Evolutionary conservation across 2,113 vertebrate genomes (phyloP).

Genomic region (Sinocyclocheilus rhinocerous): DNA sequence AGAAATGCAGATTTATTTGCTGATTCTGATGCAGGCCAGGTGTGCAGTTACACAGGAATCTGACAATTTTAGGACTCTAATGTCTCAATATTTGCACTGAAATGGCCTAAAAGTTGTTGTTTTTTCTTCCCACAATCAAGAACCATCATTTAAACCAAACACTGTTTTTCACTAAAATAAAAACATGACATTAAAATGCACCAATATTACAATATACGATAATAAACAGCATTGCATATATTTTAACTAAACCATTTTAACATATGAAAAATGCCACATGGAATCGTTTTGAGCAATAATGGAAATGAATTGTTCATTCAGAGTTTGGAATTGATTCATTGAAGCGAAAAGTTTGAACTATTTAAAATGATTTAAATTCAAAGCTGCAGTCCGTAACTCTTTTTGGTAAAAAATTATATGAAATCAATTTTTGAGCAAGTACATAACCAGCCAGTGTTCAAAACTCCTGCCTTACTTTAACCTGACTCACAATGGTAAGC

Average conservation of each 20-base stretch:
- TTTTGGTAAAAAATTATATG: too few species aligned
- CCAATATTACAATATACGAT: neutral
- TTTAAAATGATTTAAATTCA: neutral
- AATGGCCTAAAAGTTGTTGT: neutral
- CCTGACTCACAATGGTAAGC: too few species aligned
- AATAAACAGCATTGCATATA: neutral
- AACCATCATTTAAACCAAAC: neutral
- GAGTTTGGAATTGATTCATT: neutral
- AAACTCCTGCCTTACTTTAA: too few species aligned
- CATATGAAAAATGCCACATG: too few species aligned
- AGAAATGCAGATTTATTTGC: constrained; percentile 31
- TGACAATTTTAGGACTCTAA: neutral
- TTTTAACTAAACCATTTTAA: too few species aligned
- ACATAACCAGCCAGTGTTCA: too few species aligned
- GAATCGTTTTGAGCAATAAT: neutral
- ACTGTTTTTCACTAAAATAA: neutral
- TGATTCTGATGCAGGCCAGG: constrained; percentile 15
- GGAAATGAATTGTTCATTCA: neutral
- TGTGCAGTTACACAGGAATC: neutral
- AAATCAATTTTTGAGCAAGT: too few species aligned
- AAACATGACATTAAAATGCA: neutral
- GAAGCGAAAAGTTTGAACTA: neutral
- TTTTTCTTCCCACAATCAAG: neutral
- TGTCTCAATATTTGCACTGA: neutral
- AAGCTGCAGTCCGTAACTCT: too few species aligned